Conservation (phyloP, 2,888 invertebrate genomes). For the Heliconius ethilla region DNA sequence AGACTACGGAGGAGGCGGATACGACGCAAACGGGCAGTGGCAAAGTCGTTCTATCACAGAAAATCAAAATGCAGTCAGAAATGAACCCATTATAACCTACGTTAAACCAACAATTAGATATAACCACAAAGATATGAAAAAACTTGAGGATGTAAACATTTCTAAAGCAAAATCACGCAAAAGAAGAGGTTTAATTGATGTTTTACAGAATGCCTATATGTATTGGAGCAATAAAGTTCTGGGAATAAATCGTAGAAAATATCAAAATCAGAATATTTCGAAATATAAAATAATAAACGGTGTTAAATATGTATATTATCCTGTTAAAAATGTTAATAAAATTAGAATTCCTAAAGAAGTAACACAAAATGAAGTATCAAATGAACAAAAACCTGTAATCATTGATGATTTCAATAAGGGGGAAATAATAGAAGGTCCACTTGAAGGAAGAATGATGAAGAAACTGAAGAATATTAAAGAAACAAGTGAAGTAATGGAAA, state of each 20-base stretch:
- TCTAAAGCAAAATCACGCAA: conserved; percentile 55
- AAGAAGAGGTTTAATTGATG: conserved; percentile 65
- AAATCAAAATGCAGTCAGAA: conserved; percentile 46
- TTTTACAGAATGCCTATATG: conserved; percentile 64
- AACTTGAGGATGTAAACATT: conserved; percentile 49
- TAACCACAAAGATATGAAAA: conserved; percentile 49
- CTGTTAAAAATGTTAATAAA: conserved; percentile 50
- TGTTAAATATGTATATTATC: conserved; percentile 67
- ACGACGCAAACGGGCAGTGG: conserved; percentile 77
- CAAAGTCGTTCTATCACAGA: conserved; percentile 70
- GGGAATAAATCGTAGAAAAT: conserved; percentile 57
- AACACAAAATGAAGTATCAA: conserved; percentile 32
- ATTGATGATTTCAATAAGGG: conserved; percentile 74
- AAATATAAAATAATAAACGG: conserved; percentile 70
- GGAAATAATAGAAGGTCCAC: conserved; percentile 66
- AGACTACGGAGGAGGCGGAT: conserved; percentile 70
- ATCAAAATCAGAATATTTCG: conserved; percentile 51
- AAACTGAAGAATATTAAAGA: conserved; percentile 67
- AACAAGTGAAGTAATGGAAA: conserved; percentile 67
- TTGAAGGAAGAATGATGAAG: conserved; percentile 63
- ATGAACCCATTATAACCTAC: conserved; percentile 56
- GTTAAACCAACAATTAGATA: conserved; percentile 55
- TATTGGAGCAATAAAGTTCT: conserved; percentile 67
- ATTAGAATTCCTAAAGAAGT: conserved; percentile 59
- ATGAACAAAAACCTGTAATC: conserved; percentile 53